Conservation (phyloP, 2,113 vertebrate species). For the Thunnus thynnus region DNA sequence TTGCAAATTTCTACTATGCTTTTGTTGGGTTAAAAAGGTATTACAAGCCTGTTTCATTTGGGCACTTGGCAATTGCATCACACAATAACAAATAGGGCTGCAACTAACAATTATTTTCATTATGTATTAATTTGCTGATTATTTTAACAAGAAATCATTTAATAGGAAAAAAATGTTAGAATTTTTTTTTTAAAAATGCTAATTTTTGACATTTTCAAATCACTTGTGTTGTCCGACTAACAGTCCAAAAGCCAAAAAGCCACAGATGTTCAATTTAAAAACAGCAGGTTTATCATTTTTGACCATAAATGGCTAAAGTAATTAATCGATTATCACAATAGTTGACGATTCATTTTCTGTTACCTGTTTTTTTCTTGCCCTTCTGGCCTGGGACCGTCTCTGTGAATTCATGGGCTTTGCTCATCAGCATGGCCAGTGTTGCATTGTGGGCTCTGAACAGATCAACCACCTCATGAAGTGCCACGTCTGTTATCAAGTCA, state of each 20-base stretch:
- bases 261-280: no score
- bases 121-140: no score
- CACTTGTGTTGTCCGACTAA: no score
- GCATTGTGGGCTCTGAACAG: slow-evolving; percentile 95
- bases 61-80: neutral
- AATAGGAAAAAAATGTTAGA: no score
- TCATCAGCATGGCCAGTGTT: slow-evolving; percentile 96
- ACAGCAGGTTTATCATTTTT: no score
- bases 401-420: slow-evolving; percentile 90
- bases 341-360: neutral
- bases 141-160: no score
- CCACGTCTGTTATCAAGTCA: slow-evolving; percentile 96
- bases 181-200: no score
- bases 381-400: slow-evolving; percentile 95
- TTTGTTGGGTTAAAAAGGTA: neutral
- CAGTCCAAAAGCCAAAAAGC: no score
- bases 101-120: no score
- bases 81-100: no score
- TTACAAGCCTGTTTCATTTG: neutral
- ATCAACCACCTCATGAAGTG: slow-evolving; percentile 96
- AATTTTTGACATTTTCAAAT: no score
- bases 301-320: no score
- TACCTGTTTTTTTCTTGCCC: slow-evolving; percentile 96
- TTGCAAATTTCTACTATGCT: neutral
- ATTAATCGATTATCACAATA: neutral